Percentiles rank a stretch among this genome's conserved stretches.
phyloP scores from a whole-genome alignment of 2,888 invertebrate species.

The Brachyopa scutellaris region DNA sequence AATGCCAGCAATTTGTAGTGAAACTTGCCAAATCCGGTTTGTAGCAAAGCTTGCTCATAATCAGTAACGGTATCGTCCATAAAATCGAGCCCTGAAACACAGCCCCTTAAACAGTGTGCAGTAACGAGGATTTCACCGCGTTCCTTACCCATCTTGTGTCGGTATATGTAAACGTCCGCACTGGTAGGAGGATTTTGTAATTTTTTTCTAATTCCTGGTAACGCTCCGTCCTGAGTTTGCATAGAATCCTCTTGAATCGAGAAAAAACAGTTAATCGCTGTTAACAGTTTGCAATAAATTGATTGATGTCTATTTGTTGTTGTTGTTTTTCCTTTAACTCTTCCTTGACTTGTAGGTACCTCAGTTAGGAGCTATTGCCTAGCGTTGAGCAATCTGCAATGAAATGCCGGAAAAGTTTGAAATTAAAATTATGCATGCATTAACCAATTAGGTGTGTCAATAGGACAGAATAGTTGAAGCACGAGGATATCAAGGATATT shows the following conservation, averaged over 20 bases:
- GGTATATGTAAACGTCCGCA: constrained; percentile 58
- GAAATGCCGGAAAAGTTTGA: background rate
- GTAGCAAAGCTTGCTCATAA: constrained; percentile 78
- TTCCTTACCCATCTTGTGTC: constrained; percentile 75
- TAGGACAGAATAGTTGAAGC: constrained; percentile 21
- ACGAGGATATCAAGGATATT: constrained; percentile 44
- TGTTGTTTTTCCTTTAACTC: background rate
- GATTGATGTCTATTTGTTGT: background rate
- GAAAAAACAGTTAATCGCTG: too few relatives aligned
- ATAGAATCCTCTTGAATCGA: constrained; percentile 16
- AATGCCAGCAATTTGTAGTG: constrained; percentile 89
- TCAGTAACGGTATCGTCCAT: constrained; percentile 78
- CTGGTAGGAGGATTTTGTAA: constrained; percentile 39
- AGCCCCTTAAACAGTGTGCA: constrained; percentile 41
- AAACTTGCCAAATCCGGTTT: constrained; percentile 90
- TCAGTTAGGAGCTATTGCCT: constrained; percentile 51
- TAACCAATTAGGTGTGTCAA: constrained; percentile 60
- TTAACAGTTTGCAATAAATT: too few relatives aligned
- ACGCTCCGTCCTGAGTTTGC: constrained; percentile 59
- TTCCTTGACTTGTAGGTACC: too few relatives aligned
- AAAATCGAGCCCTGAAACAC: constrained; percentile 78
- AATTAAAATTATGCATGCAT: constrained; percentile 32
- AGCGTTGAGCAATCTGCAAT: constrained; percentile 62
- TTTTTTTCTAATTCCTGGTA: constrained; percentile 30
- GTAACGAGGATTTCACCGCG: constrained; percentile 44